phyloP scores from a whole-genome alignment of 2,113 vertebrate species.

The pig (Sus scrofa) region DNA sequence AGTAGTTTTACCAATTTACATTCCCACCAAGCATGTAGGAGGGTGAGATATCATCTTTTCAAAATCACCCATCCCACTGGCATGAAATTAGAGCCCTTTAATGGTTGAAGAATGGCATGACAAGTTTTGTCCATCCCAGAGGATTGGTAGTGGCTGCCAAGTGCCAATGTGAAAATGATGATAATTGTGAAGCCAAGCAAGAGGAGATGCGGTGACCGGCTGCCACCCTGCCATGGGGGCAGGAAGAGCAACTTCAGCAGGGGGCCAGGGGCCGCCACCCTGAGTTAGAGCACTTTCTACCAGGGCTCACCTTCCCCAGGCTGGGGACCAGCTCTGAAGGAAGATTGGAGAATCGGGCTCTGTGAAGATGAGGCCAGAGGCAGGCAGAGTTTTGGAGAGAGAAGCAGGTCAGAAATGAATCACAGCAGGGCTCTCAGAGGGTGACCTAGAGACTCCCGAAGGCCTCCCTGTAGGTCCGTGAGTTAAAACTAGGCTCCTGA shows the following conservation, averaged over 20 bases:
- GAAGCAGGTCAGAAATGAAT: background rate
- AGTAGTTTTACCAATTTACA: too few relatives aligned
- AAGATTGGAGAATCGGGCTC: background rate
- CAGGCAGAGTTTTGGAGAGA: background rate
- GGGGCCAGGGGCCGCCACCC: too few relatives aligned
- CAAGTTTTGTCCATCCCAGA: fast-evolving
- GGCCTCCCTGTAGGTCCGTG: too few relatives aligned
- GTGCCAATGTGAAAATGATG: background rate
- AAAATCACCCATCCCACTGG: background rate
- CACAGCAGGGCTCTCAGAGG: too few relatives aligned
- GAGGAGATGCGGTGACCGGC: fast-evolving
- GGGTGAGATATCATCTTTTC: background rate
- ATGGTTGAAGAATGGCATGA: background rate
- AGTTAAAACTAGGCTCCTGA: fast-evolving
- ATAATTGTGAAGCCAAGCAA: fast-evolving
- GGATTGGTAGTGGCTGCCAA: fast-evolving
- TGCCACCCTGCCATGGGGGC: fast-evolving
- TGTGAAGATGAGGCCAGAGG: background rate
- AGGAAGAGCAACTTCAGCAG: background rate
- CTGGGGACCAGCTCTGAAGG: background rate
- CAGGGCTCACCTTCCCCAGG: background rate
- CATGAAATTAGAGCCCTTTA: background rate
- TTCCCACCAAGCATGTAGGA: too few relatives aligned
- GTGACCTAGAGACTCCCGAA: background rate
- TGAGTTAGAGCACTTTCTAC: background rate